Conservation (phyloP, 2,113 vertebrate genomes). For the Leucoraja erinaceus region DNA sequence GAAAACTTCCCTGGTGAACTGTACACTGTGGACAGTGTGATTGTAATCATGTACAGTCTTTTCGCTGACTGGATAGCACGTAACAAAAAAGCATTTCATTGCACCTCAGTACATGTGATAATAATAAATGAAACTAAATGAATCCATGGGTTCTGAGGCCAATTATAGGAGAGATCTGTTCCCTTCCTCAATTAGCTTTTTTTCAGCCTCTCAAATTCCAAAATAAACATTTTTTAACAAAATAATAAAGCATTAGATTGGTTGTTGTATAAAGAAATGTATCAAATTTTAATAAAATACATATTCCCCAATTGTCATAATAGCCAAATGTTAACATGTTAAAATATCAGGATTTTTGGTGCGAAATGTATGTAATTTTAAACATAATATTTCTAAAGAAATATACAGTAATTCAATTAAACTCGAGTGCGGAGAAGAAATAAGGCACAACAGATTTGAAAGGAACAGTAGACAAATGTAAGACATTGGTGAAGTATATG, state of each 20-base stretch:
- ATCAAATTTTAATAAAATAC: neutral
- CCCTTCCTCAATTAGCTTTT: neutral
- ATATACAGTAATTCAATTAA: conserved; percentile 23
- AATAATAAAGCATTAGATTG: neutral
- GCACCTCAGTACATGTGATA: too few species aligned
- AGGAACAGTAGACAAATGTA: conserved; percentile 73
- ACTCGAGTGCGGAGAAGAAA: conserved; percentile 60
- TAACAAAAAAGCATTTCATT: too few species aligned
- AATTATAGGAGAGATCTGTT: neutral
- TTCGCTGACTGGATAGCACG: too few species aligned
- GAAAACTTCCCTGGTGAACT: neutral
- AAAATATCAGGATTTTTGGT: neutral
- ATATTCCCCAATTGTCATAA: neutral
- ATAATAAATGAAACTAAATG: too few species aligned
- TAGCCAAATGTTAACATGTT: too few species aligned
- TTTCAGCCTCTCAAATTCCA: neutral
- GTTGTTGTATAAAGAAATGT: neutral
- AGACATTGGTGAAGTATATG: conserved; percentile 76
- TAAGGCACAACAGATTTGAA: conserved; percentile 71
- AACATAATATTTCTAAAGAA: neutral
- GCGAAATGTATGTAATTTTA: neutral
- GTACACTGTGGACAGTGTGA: too few species aligned
- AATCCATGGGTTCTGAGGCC: neutral
- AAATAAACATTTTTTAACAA: neutral
- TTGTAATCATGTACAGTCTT: too few species aligned